phyloP scores from a whole-genome alignment of 2,797 vertebrate species.

The Cryptoblepharus egeriae region DNA sequence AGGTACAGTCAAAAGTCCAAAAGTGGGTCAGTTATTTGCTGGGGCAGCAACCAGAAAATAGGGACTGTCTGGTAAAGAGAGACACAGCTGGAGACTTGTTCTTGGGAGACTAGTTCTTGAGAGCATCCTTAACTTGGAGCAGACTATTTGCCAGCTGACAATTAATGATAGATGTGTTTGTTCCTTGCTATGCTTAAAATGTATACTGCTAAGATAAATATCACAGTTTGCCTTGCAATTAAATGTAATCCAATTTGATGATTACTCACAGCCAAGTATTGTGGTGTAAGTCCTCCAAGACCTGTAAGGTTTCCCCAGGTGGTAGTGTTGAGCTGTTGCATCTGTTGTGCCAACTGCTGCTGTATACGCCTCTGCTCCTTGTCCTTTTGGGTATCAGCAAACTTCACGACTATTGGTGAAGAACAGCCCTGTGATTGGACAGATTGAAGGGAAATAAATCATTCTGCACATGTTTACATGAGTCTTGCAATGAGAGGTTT shows the following conservation, averaged over 20 bases:
- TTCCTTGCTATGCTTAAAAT: not conserved
- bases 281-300: conserved; percentile 93
- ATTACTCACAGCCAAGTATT: conserved; percentile 97
- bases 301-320: conserved; percentile 98
- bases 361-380: conserved; percentile 98
- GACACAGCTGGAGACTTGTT: too few relatives aligned
- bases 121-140: conserved; percentile 1
- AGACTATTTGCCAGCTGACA: not conserved
- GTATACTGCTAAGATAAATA: not conserved
- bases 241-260: conserved; percentile 4
- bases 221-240: not conserved
- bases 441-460: conserved; percentile 71
- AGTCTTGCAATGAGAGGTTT: not conserved
- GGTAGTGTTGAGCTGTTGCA: conserved; percentile 99
- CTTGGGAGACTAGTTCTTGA: not conserved
- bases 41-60: too few relatives aligned
- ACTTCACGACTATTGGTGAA: conserved; percentile 98
- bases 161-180: not conserved
- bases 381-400: conserved; percentile 98
- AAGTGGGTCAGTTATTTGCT: too few relatives aligned
- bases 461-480: conserved; percentile 62
- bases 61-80: too few relatives aligned
- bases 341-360: conserved; percentile 98
- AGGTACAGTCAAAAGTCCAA: too few relatives aligned
- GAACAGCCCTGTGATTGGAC: conserved; percentile 93